Base-by-base conservation (phyloP, 2,797 vertebrate genomes). In the Masticophis lateralis region DNA sequence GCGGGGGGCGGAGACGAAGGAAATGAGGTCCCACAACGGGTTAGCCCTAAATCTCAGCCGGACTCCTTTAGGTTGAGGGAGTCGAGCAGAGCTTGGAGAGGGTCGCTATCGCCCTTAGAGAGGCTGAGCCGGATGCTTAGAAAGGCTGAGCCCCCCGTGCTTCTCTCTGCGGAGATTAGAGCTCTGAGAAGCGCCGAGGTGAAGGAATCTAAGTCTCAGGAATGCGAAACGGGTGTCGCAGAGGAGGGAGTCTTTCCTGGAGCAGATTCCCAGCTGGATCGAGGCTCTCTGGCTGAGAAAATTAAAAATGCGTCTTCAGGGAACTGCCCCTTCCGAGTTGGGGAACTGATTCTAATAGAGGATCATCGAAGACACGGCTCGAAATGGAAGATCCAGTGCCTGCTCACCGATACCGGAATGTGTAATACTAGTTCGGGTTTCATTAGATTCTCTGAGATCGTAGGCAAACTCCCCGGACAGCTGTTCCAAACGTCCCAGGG, bases 321-420 rank as follows among this genome's bases (percentile, higher is more conserved):
- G 69, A 94, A 95, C 11, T 20, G 55, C 10, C 92, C 94, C 22
- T 96, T 99, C 4, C 90, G 88, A 1, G 95, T 96, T 0, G 98
- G 99, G 89, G 99, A 99, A 94, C 88, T 98, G 74, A 96, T 98
- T 9, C 88, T 99, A 1, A 98, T 98, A 0, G 98, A 99, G 96
- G 11, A 96, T 56, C 96, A 93, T 18, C 97, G 91, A 25, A 98
- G 97, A 63, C 93, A 94, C 11, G 89, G 63, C 8, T 57, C 95
- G 88, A 97, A 97, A 87, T 98, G 98, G 94, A 98, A 95, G 88
- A 98, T 98, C 94, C 96, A 99, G 97, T 98, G 98, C 91, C 93
- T 94, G 60, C 97, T 99, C 74, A 95, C 96, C 89, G 18, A 47
- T 0, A 95, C 95, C 0, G 92, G 91, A 0, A 96, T 90, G 63